A percentile compares a stretch with the other conserved stretches of the same genome.
Evolutionary conservation across 2,888 invertebrate genomes (phyloP).

Genomic region (Petrolisthes cinctipes): DNA sequence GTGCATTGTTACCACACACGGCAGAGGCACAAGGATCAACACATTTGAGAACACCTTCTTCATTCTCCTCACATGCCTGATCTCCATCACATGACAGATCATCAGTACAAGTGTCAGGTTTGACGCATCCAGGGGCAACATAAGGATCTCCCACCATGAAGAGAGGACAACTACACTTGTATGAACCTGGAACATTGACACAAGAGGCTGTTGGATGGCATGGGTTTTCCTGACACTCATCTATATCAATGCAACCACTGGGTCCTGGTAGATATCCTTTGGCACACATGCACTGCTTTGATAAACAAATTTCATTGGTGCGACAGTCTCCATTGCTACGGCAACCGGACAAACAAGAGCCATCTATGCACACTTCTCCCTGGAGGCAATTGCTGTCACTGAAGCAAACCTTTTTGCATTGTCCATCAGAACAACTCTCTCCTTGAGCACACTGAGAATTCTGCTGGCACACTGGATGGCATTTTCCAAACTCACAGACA

Average conservation of each 20-base stretch:
- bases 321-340: conserved; percentile 84
- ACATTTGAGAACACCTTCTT: conserved; percentile 75
- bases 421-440: conserved; percentile 81
- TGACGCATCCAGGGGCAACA: conserved; percentile 76
- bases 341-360: conserved; percentile 87
- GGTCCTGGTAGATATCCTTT: conserved; percentile 77
- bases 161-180: conserved; percentile 82
- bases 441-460: conserved; percentile 83
- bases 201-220: conserved; percentile 87
- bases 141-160: conserved; percentile 81
- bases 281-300: conserved; percentile 77
- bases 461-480: conserved; percentile 81
- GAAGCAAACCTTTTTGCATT: conserved; percentile 88
- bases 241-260: conserved; percentile 83
- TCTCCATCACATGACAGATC: conserved; percentile 82
- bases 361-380: conserved; percentile 87
- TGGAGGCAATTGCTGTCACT: conserved; percentile 90
- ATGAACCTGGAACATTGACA: conserved; percentile 84
- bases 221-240: conserved; percentile 77
- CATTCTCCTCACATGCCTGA: conserved; percentile 75
- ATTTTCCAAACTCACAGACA: conserved; percentile 82
- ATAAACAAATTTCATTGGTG: conserved; percentile 81
- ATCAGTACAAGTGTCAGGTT: conserved; percentile 81
- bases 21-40: conserved; percentile 81
- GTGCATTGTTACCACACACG: conserved; percentile 82